Base-by-base conservation (phyloP, 2,113 vertebrate genomes). In the Mobula birostris region DNA sequence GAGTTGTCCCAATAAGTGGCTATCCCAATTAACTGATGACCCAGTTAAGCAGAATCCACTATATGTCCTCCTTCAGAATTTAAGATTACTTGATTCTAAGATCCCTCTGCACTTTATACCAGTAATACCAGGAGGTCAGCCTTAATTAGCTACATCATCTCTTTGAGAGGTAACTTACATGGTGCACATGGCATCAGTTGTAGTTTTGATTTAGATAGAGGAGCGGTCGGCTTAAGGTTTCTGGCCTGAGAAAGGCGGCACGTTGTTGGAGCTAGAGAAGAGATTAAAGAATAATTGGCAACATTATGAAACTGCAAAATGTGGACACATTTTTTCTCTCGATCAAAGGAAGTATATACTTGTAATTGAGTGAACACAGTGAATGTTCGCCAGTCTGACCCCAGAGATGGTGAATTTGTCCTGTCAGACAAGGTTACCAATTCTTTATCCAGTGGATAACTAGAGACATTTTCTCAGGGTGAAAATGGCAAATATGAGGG, bases 211-310 rank as follows among this genome's bases (percentile, higher is more conserved):
- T 12, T 0, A 17, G 27, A 17, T 66, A 14, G 2, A 87, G 48
- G 24, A 27, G 0, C 1, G 36, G 40, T 1, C 48, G 2, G 61
- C 1, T 12, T 66, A 5, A 1, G 1, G 15, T 0, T 32, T 1
- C n/a, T 66, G 12, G 61, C 2, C 15, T 3, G 29, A 68, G 14
- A n/a, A 87, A n/a, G 27, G 14, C 7, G 15, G 29, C 61, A 0
- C 3, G 14, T n/a, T 66, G 58, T 14, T 2, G 61, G 6, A 8
- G 85, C 14, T 68, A 63, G 61, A n/a, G 61, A 61, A 90, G 29
- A 66, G 61, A 66, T 68, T 68, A 68, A 68, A 90, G 29, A 66
- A 90, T 90, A 14, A 66, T 19, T 90, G 5, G 56, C 8, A 61
- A n/a, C 9, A 85, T 7, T 66, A n/a, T 74, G 19, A 74, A 24